Evolutionary conservation across 2,888 invertebrate species (phyloP), one percentile per base, ranked within the genome.

Genomic region (Xanthia togata): DNA sequence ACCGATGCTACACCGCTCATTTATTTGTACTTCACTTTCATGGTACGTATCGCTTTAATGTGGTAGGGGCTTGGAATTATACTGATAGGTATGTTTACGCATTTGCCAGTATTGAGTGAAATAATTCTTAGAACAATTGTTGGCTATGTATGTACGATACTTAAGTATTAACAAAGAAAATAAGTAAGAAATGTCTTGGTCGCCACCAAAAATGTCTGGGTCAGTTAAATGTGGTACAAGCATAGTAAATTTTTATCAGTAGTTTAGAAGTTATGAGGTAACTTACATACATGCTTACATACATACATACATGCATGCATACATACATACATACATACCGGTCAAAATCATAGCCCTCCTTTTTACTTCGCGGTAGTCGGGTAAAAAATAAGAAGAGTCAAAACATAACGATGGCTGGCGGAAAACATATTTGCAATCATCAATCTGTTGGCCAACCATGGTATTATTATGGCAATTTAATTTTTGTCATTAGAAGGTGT

Each of bases 1-100:
- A 83, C 73, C 74, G 83, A 77, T 71, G 68, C 72, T 53, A 72
- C 81, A 64, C 78, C 79, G 73, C 78, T 83, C 76, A 83, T 86
- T 86, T 86, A 78, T 82, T 78, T 84, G 78, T 72, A 59, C 81
- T 79, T 77, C 74, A 65, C 41, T 60, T 75, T 53, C 57, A 57
- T 65, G 26, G 14, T 38, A 38, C 5, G 20, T 60, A 67, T 70
- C 6, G 78, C 20, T 77, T 60, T 23, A 65, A 53, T 83, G 83
- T 63, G 70, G 60, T 47, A 20, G 62, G 60, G 26, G 62, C 26
- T 82, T 65, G 65, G 14, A 60, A 60, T 75, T 38, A 60, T 14
- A 53, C 31, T 38, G 12, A 20, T 11, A 44, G 31, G 38, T 76
- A 35, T 67, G 26, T 47, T 81, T 57, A n/a, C 9, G 38, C 31